Conservation (phyloP, 2,113 vertebrate genomes). For the Salvelinus fontinalis region DNA sequence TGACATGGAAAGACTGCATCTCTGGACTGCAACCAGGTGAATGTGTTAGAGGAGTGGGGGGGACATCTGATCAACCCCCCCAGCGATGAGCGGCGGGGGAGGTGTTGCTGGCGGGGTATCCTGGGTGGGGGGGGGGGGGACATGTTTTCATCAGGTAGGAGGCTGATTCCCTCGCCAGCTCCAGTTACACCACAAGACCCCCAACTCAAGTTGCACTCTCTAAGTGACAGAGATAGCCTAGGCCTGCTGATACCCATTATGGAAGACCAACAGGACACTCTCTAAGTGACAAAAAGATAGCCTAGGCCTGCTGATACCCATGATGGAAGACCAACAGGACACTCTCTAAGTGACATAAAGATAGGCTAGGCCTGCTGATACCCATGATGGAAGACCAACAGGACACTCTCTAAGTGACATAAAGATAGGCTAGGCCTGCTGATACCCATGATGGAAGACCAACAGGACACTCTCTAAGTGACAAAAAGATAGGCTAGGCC, state of each 20-base stretch:
- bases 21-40: conserved; percentile 74
- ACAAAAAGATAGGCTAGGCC: too few relatives aligned
- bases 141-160: not conserved
- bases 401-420: too few relatives aligned
- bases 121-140: not conserved
- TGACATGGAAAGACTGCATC: too few relatives aligned
- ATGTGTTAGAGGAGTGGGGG: conserved; percentile 21
- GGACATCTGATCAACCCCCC: not conserved
- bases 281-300: not conserved
- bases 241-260: too few relatives aligned
- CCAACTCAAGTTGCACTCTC: not conserved
- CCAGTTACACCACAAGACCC: conserved; percentile 10
- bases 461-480: not conserved
- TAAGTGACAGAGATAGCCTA: not conserved
- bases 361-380: too few relatives aligned
- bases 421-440: too few relatives aligned
- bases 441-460: too few relatives aligned
- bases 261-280: not conserved
- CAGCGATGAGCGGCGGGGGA: not conserved
- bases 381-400: too few relatives aligned
- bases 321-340: too few relatives aligned
- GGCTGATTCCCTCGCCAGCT: not conserved
- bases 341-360: too few relatives aligned
- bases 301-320: too few relatives aligned
- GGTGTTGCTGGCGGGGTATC: too few relatives aligned